Base-by-base conservation (phyloP, 2,113 vertebrate species). In the Peucedramus taeniatus region DNA sequence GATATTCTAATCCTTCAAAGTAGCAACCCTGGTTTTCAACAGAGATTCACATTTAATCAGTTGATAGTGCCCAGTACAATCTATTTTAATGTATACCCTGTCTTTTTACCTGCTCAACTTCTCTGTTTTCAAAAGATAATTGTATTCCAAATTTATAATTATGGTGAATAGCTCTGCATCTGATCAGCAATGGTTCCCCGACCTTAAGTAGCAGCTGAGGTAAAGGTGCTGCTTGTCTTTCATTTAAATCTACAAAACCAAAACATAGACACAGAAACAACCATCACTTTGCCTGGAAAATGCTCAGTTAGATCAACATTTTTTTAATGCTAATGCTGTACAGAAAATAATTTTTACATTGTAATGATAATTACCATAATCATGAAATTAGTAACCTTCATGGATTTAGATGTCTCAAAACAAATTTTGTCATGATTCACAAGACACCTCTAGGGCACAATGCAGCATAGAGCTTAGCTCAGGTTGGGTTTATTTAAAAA, bases 131-230 rank as follows among this genome's bases (percentile, higher is more conserved):
- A 90, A 95, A 88, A 68, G 95, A 79, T 51, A 97, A 91, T 9
- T 72, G 93, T 70, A 98, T 94, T 51, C 88, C 12, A 6, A 98
- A 98, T 64, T 74, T 50, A 10, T 96, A 95, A 65, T 94, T 96
- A 16, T 5, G 42, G 13, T 98, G 72, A 81, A 94, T 35, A 26
- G 98, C 98, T 96, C 96, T 97, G 85, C 98, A 98, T 64, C 98
- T 95, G 72, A 98, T 97, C 95, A 98, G 96, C 70, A 98, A 54
- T 12, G 98, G 97, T 8, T 98, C 98, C 13, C 98, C 98, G 0
- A 94, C 96, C 95, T 97, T 98, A 59, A 98, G 95, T n/a, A 98
- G 88, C 39, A 98, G 78, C 63, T 98, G 93, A 47, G 97, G 96
- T 47, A 96, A 93, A 90, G 97, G 96, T 85, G 97, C 94, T 92